Evolutionary conservation across 2,113 vertebrate species (phyloP), one percentile per base, ranked within the genome.

Genomic region (Murina feae): DNA sequence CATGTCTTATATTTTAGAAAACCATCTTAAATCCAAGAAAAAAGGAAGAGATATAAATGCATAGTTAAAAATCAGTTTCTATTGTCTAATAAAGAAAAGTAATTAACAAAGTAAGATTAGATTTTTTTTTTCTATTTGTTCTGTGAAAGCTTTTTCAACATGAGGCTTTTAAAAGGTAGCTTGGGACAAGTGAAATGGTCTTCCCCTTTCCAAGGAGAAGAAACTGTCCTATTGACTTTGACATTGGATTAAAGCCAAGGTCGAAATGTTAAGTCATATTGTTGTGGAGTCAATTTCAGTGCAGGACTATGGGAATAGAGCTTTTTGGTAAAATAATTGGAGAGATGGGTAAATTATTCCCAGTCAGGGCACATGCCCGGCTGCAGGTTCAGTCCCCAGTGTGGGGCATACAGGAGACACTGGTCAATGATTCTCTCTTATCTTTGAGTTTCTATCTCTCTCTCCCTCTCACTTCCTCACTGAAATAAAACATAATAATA

Each of bases 21-120:
- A 71, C 37, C 18, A 85, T 71, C 9, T 83, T 58, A 65, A 95
- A 69, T 81, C 10, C 17, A 60, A 72, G n/a, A 87, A 89, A 75
- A 93, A 89, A 93, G 81, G 39, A 17, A 80, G 20, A 84, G 35
- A 13, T 65, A 60, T 25, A 86, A 89, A 42, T 75, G 6, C 12
- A 82, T 23, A 20, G 9, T 85, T 81, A 81, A 90, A 91, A 95
- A 94, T 94, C 72, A 89, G 16, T 83, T 91, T 13, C 11, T 32
- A 60, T 47, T 87, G 21, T 74, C 55, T 80, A 53, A 68, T 55
- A 87, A 44, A 78, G 55, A 49, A 87, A 92, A 71, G 4, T 37
- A 87, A 90, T 75, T 81, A 35, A 69, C 16, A 66, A 82, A 44
- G 35, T 75, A 80, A 65, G 71, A 74, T 53, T 63, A 72, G 84